Evolutionary conservation across 30 jellyfish, hydroid and myxozoan species (phyloP).

Genomic region (Hydractinia symbiolongicarpus): DNA sequence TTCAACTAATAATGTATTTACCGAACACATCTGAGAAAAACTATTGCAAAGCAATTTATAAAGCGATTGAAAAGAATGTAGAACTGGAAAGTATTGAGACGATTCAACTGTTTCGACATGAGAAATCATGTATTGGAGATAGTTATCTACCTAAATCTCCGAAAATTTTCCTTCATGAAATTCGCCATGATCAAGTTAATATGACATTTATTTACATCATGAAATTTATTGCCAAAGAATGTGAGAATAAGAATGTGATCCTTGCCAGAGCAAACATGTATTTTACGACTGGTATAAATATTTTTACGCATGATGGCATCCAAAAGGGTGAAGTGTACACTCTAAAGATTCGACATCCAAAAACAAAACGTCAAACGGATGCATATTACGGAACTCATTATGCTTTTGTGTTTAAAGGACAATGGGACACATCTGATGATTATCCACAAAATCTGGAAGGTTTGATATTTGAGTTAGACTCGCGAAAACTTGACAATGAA

Average conservation of each 20-base stretch:
- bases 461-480: background rate
- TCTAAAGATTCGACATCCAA: background rate
- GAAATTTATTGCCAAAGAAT: conserved; percentile 4
- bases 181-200: background rate
- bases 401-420: conserved; percentile 1
- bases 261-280: conserved; percentile 13
- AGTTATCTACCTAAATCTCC: background rate
- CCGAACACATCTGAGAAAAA: background rate
- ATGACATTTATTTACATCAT: conserved; percentile 4
- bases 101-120: conserved; percentile 3
- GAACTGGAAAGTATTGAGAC: background rate
- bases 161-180: background rate
- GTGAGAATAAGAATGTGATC: background rate
- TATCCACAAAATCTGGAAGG: background rate
- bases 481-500: background rate
- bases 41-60: background rate
- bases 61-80: conserved; percentile 12
- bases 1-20: background rate
- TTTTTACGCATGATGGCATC: background rate
- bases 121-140: background rate
- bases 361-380: background rate
- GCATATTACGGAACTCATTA: conserved; percentile 2
- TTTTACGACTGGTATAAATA: background rate
- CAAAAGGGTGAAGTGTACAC: background rate
- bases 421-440: conserved; percentile 5